A percentile compares a stretch with the other conserved stretches of the same genome.
Conservation (phyloP, 2,888 invertebrate species). For the Sipha maydis region DNA sequence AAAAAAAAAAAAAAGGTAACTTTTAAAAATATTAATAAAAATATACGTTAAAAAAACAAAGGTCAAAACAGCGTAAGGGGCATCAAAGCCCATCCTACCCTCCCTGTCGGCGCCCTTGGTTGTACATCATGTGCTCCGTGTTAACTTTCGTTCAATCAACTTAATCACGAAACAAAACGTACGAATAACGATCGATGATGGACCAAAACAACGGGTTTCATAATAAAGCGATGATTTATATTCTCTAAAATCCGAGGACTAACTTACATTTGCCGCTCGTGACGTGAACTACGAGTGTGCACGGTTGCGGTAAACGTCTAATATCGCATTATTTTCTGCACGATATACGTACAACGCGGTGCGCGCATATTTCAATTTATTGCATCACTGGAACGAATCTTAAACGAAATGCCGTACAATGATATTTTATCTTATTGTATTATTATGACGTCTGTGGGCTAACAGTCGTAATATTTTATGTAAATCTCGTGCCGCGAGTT, state of each 20-base stretch:
- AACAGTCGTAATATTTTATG: neutral
- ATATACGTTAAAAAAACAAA: too few species aligned
- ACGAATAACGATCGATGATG: neutral
- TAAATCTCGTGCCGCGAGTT: neutral
- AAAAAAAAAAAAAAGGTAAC: too few species aligned
- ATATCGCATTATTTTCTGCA: neutral
- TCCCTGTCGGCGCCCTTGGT: too few species aligned
- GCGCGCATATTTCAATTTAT: neutral
- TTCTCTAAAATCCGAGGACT: neutral
- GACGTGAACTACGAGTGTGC: neutral
- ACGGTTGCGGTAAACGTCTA: neutral
- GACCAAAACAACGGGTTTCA: too few species aligned
- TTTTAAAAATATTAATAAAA: too few species aligned
- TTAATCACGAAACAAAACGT: neutral
- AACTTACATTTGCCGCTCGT: neutral
- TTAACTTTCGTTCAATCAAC: neutral
- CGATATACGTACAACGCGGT: neutral
- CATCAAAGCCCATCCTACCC: too few species aligned
- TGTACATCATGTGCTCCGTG: too few species aligned
- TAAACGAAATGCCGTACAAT: neutral
- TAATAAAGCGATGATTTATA: neutral
- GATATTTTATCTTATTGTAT: neutral
- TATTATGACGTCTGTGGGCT: neutral
- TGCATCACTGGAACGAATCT: neutral
- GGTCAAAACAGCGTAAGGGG: too few species aligned